A percentile compares a stretch with the other conserved stretches of the same genome.
These are phyloP conservation scores for Drosophila repleta DNA, from an alignment of 1,140 invertebrate species.

Conservation along the genomic window DNA sequence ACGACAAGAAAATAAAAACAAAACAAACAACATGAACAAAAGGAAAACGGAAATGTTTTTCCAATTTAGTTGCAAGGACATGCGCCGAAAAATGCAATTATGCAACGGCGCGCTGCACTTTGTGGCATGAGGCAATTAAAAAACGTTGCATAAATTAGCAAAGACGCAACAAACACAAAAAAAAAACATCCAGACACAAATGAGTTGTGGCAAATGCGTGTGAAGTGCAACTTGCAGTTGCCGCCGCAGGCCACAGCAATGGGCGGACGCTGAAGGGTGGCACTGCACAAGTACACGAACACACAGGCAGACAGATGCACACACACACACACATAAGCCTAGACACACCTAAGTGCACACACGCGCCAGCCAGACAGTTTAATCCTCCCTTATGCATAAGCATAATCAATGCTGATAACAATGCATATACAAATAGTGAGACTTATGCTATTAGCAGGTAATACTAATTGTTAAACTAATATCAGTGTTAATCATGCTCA, in stretches of 20 bases:
- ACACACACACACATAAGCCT: conserved; percentile 2
- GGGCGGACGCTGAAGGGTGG: conserved; percentile 14
- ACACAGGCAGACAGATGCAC: background rate
- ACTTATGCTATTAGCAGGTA: background rate
- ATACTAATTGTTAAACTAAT: no score
- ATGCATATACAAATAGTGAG: background rate
- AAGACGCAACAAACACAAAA: conserved; percentile 4
- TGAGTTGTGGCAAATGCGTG: conserved; percentile 8
- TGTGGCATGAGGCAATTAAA: conserved; percentile 41
- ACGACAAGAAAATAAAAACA: conserved; percentile 15
- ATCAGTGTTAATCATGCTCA: no score
- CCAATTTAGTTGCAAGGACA: conserved; percentile 45
- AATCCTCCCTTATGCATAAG: conserved; percentile 1
- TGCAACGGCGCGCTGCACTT: conserved; percentile 52
- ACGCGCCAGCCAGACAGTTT: conserved; percentile 14
- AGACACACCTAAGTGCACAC: background rate
- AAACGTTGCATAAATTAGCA: conserved; percentile 46
- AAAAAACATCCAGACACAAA: conserved; percentile 3
- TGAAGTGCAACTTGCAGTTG: conserved; percentile 27
- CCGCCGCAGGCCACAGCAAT: conserved; percentile 2
- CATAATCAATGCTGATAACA: background rate
- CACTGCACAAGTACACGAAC: background rate
- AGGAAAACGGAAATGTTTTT: conserved; percentile 37
- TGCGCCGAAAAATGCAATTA: conserved; percentile 44
- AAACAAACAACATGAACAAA: conserved; percentile 32